Evolutionary conservation across 2,113 vertebrate species (phyloP), one percentile per base, ranked within the genome.

Genomic region (Oreochromis spilurus): DNA sequence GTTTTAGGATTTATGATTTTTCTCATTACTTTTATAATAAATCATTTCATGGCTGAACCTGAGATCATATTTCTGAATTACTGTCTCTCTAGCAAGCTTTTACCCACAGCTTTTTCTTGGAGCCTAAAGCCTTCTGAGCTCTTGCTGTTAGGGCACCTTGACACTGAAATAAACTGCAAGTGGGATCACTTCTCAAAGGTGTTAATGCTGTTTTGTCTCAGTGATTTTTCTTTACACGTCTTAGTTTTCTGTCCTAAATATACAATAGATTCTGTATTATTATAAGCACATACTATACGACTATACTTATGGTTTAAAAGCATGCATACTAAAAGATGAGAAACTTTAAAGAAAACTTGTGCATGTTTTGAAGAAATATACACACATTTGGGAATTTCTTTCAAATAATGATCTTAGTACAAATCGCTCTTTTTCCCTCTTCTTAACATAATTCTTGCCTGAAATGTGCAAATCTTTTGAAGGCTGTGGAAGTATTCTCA

Each of bases 1-100:
- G 60, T 24, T 72, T 36, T 84, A 21, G 19, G 86, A 88, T 88
- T 80, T 70, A 60, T 60, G 84, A 62, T 83, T 83, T 83, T 72
- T 19, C 75, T 84, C 60, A 55, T 75, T 57, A 67, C 48, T 52
- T 50, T 81, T 10, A 14, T 12, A 9, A 12, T 57, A 57, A 65
- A 88, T 86, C 75, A 50, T 19, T 75, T 77, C 12, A 34, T 81
- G 50, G 38, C 36, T 58, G 6, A 19, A 31, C 17, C 60, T 26
- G 55, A 26, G 65, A 54, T 82, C 83, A 82, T 78, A 85, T 81
- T 65, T 89, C 29, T 81, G 62, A 77, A 80, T 75, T 80, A 83
- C 19, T 29, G 75, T 84, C 54, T 87, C 48, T 9, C 26, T 4
- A 81, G 54, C 54, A 54, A 45, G 31, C 34, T 16, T 7, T 62